A percentile compares a stretch with the other conserved stretches of the same genome.
Conservation (phyloP, 1,140 invertebrate species). For the Macrocentrus cingulum region DNA sequence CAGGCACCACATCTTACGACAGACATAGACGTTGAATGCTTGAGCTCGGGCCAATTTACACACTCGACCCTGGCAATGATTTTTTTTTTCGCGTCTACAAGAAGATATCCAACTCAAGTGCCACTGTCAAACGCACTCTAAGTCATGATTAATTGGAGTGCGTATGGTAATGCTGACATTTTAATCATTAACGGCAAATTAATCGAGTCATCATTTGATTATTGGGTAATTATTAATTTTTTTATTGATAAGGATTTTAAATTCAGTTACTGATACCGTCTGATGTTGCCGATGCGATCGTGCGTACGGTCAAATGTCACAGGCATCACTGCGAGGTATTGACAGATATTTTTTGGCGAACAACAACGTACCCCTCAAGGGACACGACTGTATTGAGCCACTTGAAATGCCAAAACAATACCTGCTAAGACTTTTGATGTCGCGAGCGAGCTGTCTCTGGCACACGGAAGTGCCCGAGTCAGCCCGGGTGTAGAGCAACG, state of each 20-base stretch:
- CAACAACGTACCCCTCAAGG: slow-evolving; percentile 10
- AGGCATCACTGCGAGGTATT: slow-evolving; percentile 32
- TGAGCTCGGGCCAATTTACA: slow-evolving; percentile 38
- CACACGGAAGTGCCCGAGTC: slow-evolving; percentile 26
- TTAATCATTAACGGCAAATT: too few relatives aligned
- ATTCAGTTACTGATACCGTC: slow-evolving; percentile 30
- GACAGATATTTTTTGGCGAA: slow-evolving; percentile 25
- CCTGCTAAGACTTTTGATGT: slow-evolving; percentile 23
- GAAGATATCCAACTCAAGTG: slow-evolving; percentile 20
- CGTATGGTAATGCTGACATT: too few relatives aligned
- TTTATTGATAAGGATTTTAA: background rate
- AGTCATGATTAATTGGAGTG: background rate
- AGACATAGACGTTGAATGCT: slow-evolving; percentile 6
- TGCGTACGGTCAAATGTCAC: slow-evolving; percentile 34
- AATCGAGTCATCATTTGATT: too few relatives aligned
- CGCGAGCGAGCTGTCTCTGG: slow-evolving; percentile 27
- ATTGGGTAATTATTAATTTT: too few relatives aligned
- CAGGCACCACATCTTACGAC: too few relatives aligned
- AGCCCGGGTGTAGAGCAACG: slow-evolving; percentile 28
- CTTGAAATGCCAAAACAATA: slow-evolving; percentile 38
- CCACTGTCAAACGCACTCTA: background rate
- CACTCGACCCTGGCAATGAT: slow-evolving; percentile 37
- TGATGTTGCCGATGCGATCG: slow-evolving; percentile 42
- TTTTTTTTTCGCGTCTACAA: slow-evolving; percentile 29
- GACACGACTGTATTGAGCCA: slow-evolving; percentile 37